These are phyloP conservation scores for Pseudorasbora parva DNA, from an alignment of 2,113 vertebrate genomes.

Conservation along the genomic window DNA sequence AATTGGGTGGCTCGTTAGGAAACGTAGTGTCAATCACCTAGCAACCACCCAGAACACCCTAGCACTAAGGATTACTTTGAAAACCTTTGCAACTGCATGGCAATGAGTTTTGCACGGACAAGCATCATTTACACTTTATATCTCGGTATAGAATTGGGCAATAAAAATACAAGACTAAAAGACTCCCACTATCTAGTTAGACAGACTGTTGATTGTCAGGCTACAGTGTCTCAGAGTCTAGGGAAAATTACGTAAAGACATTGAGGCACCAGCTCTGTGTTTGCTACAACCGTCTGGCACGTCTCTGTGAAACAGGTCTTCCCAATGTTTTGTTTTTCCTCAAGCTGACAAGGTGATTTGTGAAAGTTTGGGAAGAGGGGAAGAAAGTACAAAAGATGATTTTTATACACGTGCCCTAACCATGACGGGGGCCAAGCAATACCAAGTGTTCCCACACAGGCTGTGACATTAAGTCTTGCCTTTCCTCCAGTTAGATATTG, in stretches of 20 bases:
- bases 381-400: constrained; percentile 60
- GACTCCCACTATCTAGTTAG: not conserved
- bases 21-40: not conserved
- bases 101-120: not conserved
- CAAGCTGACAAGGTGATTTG: constrained; percentile 38
- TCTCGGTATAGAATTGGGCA: not conserved
- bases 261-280: constrained; percentile 19
- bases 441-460: constrained; percentile 34
- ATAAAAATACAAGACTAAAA: constrained; percentile 2
- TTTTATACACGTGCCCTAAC: constrained; percentile 52
- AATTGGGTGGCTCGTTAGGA: not conserved
- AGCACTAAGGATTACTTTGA: not conserved
- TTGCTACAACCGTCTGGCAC: constrained; percentile 58
- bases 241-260: constrained; percentile 34
- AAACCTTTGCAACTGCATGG: constrained; percentile 2
- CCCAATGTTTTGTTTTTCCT: constrained; percentile 62
- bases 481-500: constrained; percentile 41
- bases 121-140: not conserved
- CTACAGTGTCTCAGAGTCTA: not conserved
- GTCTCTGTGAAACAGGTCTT: constrained; percentile 60
- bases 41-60: constrained; percentile 7
- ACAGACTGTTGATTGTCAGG: constrained; percentile 13
- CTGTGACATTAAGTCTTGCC: constrained; percentile 29
- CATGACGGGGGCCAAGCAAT: constrained; percentile 14
- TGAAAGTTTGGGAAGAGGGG: not conserved